phyloP scores from a whole-genome alignment of 1,140 invertebrate species.

The Amyelois transitella region DNA sequence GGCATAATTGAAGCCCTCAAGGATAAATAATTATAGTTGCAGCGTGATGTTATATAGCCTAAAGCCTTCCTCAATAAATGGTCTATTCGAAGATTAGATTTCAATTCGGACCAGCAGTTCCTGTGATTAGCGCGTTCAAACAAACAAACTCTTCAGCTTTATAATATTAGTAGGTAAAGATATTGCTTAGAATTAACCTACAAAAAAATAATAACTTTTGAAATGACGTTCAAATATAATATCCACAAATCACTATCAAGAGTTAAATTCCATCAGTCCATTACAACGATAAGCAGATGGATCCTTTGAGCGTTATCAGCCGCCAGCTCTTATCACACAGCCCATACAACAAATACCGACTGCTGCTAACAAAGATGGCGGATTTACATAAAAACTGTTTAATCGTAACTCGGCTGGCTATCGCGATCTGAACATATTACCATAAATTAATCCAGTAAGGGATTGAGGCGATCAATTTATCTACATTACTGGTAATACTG shows the following conservation, averaged over 20 bases:
- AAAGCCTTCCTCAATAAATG: too few species aligned
- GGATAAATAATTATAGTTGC: too few species aligned
- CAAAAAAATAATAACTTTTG: too few species aligned
- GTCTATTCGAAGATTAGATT: too few species aligned
- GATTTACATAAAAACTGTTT: constrained; percentile 66
- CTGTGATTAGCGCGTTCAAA: too few species aligned
- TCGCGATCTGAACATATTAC: constrained; percentile 58
- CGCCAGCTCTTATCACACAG: not conserved
- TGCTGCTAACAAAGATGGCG: constrained; percentile 53
- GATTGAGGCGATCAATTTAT: constrained; percentile 55
- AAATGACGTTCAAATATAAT: too few species aligned
- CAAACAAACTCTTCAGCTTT: not conserved
- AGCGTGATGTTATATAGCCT: too few species aligned
- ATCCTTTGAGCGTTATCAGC: not conserved
- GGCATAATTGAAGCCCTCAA: too few species aligned
- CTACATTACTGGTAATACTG: constrained; percentile 35
- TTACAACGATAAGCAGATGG: not conserved
- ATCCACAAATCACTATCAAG: too few species aligned
- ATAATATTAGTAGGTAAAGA: not conserved
- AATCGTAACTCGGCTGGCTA: constrained; percentile 61
- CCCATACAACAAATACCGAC: constrained; percentile 14
- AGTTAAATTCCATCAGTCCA: not conserved
- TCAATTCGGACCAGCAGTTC: too few species aligned
- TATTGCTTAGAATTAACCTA: too few species aligned
- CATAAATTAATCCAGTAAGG: constrained; percentile 66